Evolutionary conservation across 92 coral and sea anemone species (phyloP), one percentile per base, ranked within the genome.

Genomic region (Epizoanthus fatuus): DNA sequence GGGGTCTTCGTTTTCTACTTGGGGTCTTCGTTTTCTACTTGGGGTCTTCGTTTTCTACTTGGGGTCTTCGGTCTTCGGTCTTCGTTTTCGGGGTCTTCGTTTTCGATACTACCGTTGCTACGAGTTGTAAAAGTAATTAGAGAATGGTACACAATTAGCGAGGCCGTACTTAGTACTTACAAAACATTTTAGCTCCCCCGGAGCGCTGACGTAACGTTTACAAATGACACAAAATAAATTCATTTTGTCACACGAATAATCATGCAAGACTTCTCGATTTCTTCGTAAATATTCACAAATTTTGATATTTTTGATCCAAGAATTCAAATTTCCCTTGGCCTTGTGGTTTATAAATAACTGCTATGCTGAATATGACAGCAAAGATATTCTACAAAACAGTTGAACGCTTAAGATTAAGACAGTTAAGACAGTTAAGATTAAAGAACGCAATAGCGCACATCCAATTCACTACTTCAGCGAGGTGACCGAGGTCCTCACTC

Each of bases 101-200:
- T n/a, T n/a, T n/a, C n/a, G n/a, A n/a, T n/a, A n/a, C n/a, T n/a
- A n/a, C n/a, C n/a, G 25, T 53, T 69, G 71, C 62, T 69, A 44
- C 44, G 68, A 77, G 82, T 60, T 44, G 65, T 2, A 42, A 77
- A 60, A 60, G 70, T 77, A 77, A 77, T 77, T 77, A 77, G 57
- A 44, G 82, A 62, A 44, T 44, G 51, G 82, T 77, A 16, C 70
- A 60, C 82, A 77, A 77, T 77, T 59, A 77, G 82, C 65, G 20
- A 44, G 69, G 71, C 39, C 32, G 51, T 62, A 58, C 82, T 60
- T 59, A 42, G 51, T 62, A 58, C 82, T 60, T 59, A 42, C 69
- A 58, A 77, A 77, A 77, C 82, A 77, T 40, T 15, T 40, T 11
- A 77, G 82, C 58, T 77, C 82, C 82, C 82, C 82, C 13, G 82